A percentile compares a stretch with the other conserved stretches of the same genome.
Evolutionary conservation across 1,140 invertebrate genomes (phyloP).

Genomic region (Eriosoma lanigerum): DNA sequence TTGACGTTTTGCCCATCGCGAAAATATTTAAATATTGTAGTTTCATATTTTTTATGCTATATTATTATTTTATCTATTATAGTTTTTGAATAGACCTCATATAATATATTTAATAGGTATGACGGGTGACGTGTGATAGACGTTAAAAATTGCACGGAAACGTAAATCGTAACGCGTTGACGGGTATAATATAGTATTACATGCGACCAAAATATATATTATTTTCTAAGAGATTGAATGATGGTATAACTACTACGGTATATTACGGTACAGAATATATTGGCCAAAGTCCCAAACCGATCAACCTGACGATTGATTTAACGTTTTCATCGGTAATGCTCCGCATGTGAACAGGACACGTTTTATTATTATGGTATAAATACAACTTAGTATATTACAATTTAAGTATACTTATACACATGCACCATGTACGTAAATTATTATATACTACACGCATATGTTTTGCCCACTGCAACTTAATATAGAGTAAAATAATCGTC

Average conservation of each 20-base stretch:
- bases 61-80: no score
- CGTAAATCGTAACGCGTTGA: background rate
- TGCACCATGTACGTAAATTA: background rate
- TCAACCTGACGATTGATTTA: constrained; percentile 39
- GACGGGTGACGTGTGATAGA: background rate
- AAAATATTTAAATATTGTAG: no score
- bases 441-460: background rate
- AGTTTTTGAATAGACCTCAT: no score
- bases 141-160: background rate
- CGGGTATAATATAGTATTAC: background rate
- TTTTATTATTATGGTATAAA: background rate
- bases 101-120: no score
- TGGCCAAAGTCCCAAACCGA: constrained; percentile 18
- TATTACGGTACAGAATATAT: no score
- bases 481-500: background rate
- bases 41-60: no score
- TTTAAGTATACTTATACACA: background rate
- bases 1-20: no score
- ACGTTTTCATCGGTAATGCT: background rate
- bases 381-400: no score
- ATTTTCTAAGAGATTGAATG: background rate
- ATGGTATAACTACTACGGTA: background rate
- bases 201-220: background rate
- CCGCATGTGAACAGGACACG: background rate
- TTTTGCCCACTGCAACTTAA: no score